phyloP scores from a whole-genome alignment of 2,888 invertebrate genomes.

The Trachelus tabidus region DNA sequence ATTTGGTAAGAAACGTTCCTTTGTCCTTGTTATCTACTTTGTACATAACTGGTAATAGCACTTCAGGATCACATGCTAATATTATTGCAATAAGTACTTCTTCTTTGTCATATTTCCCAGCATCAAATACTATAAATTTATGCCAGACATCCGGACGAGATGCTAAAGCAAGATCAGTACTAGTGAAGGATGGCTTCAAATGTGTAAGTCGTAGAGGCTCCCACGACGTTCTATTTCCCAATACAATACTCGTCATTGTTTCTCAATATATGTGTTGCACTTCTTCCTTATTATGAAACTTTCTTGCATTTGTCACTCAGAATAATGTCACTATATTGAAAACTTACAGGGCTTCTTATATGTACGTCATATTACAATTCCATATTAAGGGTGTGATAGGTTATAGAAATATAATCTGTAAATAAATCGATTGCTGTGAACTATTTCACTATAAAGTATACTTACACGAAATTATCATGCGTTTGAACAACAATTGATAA shows the following conservation, averaged over 20 bases:
- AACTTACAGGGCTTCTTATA: neutral
- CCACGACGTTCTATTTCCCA: constrained; percentile 15
- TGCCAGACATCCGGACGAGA: constrained; percentile 57
- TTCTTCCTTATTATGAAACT: neutral
- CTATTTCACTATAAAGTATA: neutral
- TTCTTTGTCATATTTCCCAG: constrained; percentile 36
- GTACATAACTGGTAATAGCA: constrained; percentile 52
- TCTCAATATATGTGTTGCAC: neutral
- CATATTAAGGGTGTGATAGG: neutral
- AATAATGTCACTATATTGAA: neutral
- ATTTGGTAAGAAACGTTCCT: constrained; percentile 51
- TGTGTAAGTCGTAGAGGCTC: constrained; percentile 54
- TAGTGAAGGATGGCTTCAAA: constrained; percentile 45
- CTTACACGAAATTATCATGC: neutral
- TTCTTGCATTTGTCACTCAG: neutral
- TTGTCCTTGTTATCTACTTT: constrained; percentile 44
- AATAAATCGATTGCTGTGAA: neutral
- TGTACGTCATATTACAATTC: neutral
- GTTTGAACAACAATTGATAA: neutral
- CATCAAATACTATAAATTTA: constrained; percentile 56
- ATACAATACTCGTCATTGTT: neutral
- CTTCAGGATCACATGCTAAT: constrained; percentile 44
- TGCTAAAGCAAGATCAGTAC: constrained; percentile 45
- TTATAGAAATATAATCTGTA: neutral
- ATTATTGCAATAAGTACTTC: constrained; percentile 47